Evolutionary conservation across 2,888 invertebrate genomes (phyloP), one percentile per base, ranked within the genome.

Genomic region (Spodoptera picta): DNA sequence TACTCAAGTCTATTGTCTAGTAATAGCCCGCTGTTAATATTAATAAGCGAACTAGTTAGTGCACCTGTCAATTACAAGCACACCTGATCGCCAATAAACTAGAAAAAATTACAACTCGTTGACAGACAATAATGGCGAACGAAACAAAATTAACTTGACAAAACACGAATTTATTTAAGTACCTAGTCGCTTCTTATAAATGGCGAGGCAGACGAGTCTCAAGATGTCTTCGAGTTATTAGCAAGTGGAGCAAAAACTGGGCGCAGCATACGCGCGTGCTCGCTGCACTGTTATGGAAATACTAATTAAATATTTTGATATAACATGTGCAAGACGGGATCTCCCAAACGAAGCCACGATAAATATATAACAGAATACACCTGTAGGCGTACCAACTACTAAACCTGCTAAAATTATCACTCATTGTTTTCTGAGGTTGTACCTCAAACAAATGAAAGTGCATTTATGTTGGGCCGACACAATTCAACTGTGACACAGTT

Each of bases 191-290:
- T 76, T 73, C 70, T 83, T 83, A 80, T 77, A 79, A 80, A 80
- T 73, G 69, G 74, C 77, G 71, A 67, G 9, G 68, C 66, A 61
- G 67, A 69, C 59, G 46, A 50, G 14, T 52, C 66, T 72, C 79
- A 81, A 80, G 76, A 84, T 79, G 79, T 75, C 66, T 79, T 54
- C 69, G 56, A 68, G 79, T 77, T 84, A 79, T 82, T 79, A 76
- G 69, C 64, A 62, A 60, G 67, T 65, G 62, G 60, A 60, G 64
- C 78, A 82, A 84, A 83, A 83, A 80, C 69, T 75, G 31, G 50
- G 51, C 57, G 27, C 44, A 42, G 49, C 42, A 24, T 31, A 57
- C 79, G 76, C 82, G 78, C 83, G 83, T 82, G 83, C 80, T 70
- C 72, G 56, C 60, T 69, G 54, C 72, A 60, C 60, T 75, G 72